Evolutionary conservation across 2,797 vertebrate species (phyloP).

Genomic region (Phaenicophaeus curvirostris): DNA sequence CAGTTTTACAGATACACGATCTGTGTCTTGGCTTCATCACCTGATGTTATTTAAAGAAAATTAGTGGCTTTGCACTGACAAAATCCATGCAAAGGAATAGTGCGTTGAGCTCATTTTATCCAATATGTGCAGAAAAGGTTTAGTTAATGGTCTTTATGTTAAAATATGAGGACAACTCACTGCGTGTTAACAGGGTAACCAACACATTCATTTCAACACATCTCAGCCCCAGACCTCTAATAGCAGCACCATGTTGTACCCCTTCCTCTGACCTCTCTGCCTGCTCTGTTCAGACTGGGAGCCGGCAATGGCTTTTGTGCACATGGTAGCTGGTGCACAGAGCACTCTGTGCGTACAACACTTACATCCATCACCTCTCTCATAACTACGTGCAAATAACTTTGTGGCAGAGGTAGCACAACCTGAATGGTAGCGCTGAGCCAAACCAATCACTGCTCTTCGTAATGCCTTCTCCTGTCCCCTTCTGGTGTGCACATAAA

Average conservation of each 20-base stretch:
- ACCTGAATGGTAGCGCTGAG: rapidly evolving
- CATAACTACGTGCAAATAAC: rapidly evolving
- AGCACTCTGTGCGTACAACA: no score
- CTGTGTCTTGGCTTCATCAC: neutral
- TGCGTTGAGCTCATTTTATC: neutral
- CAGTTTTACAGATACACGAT: neutral
- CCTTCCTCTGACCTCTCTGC: neutral
- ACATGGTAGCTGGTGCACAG: neutral
- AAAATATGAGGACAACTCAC: neutral
- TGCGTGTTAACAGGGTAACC: neutral
- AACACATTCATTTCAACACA: neutral
- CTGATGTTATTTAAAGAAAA: slow-evolving; percentile 20
- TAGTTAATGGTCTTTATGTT: neutral
- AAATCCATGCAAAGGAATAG: neutral
- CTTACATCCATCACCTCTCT: neutral
- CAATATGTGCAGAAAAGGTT: neutral
- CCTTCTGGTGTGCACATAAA: neutral
- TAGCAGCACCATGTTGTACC: rapidly evolving
- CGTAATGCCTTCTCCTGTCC: neutral
- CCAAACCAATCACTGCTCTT: neutral
- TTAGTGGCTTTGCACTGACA: neutral
- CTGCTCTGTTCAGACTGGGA: neutral
- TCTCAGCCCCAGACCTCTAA: neutral
- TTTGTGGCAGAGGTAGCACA: neutral
- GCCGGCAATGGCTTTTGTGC: neutral